Base-by-base conservation (phyloP, 2,888 invertebrate genomes). In the Hypolimnas misippus region DNA sequence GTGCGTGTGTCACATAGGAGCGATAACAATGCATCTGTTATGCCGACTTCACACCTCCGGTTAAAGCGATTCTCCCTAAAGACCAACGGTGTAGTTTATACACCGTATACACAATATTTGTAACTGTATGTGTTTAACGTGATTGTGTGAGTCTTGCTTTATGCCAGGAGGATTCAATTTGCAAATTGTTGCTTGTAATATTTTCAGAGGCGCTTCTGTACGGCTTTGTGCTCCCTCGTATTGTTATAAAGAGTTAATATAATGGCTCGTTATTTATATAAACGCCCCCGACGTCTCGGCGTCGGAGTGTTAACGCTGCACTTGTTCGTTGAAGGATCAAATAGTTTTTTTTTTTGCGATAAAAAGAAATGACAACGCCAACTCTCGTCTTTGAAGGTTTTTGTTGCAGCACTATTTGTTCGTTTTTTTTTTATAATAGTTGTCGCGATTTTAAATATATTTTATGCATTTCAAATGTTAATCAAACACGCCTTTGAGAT, bases 1-100 rank as follows among this genome's bases (percentile, higher is more conserved):
- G 69, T 66, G 67, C 67, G 69, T 46, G 66, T 73, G 71, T 70
- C 75, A 72, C 76, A 73, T 71, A 75, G 74, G 73, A 73, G 74
- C 76, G 83, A 82, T 84, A 87, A 87, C 85, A 87, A 86, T 85
- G 79, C 84, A 81, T 73, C 76, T 77, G 79, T 77, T 78, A 79
- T 77, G 79, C 74, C 71, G 76, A 78, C 76, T 83, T 84, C 78
- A 76, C 84, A 79, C 83, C 79, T 83, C 74, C 64, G 70, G 70
- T 76, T 74, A 74, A 75, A 74, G 69, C 73, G 77, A 81, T 79
- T 78, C 73, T 72, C 75, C 74, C 74, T 68, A 58, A 73, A 74
- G 76, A 70, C 72, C 29, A n/a, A 12, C 29, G 29, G 6, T 49
- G 7, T 49, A 19, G 16, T 29, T 29, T 14, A 3, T 46, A 25